phyloP scores from a whole-genome alignment of 23 tunicate species.

The Ascidia mentula region DNA sequence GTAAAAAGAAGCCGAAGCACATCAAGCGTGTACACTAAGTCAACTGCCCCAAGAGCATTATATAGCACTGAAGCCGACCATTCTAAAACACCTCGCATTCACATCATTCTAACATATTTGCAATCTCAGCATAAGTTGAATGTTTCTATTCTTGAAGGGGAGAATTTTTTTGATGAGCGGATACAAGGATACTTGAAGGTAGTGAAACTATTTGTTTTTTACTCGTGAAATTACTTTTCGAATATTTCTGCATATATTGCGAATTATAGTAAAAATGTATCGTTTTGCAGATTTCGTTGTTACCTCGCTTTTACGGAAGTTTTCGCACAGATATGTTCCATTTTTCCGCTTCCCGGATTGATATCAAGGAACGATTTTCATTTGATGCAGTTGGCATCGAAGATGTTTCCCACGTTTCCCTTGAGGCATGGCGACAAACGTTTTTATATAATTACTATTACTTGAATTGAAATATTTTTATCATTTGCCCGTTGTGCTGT shows the following conservation, averaged over 20 bases:
- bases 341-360: conserved; percentile 17
- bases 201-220: too few relatives aligned
- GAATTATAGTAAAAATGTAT: too few relatives aligned
- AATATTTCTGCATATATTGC: too few relatives aligned
- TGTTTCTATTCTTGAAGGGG: conserved; percentile 68
- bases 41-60: background rate
- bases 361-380: conserved; percentile 45
- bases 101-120: conserved; percentile 50
- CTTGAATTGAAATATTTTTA: too few relatives aligned
- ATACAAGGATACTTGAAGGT: conserved; percentile 54
- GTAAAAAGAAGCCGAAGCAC: conserved; percentile 43
- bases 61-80: background rate
- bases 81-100: conserved; percentile 24
- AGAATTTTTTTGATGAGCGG: conserved; percentile 38
- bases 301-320: conserved; percentile 62
- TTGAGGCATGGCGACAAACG: conserved; percentile 52
- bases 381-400: conserved; percentile 53
- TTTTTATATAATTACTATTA: too few relatives aligned
- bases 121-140: conserved; percentile 42
- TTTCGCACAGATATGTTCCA: conserved; percentile 58
- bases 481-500: too few relatives aligned
- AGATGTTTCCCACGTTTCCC: conserved; percentile 51
- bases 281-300: conserved; percentile 49
- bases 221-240: too few relatives aligned
- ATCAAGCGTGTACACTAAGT: conserved; percentile 17